These are phyloP conservation scores for Pyrgilauda ruficollis DNA, from an alignment of 2,113 vertebrate genomes.

Conservation along the genomic window DNA sequence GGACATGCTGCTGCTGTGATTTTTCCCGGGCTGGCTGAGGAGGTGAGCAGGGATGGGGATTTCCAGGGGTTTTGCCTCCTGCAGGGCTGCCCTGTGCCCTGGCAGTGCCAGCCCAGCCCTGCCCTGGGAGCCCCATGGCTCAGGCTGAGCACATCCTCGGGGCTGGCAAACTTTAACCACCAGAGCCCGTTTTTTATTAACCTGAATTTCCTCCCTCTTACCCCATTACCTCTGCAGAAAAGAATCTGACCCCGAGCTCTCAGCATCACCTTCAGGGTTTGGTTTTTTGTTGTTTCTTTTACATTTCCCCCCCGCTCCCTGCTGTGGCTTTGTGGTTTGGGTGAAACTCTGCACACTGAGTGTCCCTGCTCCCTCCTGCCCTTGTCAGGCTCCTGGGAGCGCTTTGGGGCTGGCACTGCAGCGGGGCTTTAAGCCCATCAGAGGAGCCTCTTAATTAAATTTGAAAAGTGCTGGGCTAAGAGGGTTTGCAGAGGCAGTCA, in stretches of 20 bases:
- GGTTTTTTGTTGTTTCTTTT: neutral
- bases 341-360: neutral
- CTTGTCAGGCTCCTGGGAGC: neutral
- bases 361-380: neutral
- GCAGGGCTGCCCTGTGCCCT: neutral
- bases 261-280: neutral
- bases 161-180: neutral
- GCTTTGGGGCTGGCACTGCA: neutral
- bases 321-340: neutral
- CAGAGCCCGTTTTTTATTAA: neutral
- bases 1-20: accelerated
- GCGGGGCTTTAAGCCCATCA: constrained; percentile 15
- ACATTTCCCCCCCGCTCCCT: accelerated
- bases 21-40: accelerated
- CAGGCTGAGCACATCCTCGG: neutral
- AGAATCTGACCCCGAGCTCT: constrained; percentile 21
- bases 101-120: neutral
- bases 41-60: neutral
- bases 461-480: constrained; percentile 56
- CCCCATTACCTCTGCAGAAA: neutral
- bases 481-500: constrained; percentile 70
- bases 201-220: neutral
- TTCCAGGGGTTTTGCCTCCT: neutral
- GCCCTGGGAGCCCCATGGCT: neutral
- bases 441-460: constrained; percentile 69